Percentiles rank a stretch among this genome's conserved stretches.
These are phyloP conservation scores for Platyura marginata DNA, from an alignment of 1,140 invertebrate genomes.

Conservation along the genomic window DNA sequence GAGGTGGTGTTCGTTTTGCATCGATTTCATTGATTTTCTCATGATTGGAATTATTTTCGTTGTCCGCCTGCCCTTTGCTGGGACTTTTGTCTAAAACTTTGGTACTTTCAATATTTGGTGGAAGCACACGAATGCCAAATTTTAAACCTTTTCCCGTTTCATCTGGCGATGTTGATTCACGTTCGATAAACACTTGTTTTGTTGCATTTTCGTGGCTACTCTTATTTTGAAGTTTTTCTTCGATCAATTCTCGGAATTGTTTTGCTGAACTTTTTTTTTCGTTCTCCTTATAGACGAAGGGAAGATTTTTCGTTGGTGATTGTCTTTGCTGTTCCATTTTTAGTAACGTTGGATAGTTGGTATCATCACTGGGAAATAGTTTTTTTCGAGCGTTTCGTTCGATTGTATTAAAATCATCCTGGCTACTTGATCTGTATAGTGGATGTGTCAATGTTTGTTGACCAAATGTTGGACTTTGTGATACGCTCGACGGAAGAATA, in stretches of 20 bases:
- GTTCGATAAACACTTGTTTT: not conserved
- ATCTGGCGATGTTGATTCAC: constrained; percentile 13
- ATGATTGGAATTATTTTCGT: constrained; percentile 26
- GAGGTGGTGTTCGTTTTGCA: not conserved
- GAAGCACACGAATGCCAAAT: constrained; percentile 48
- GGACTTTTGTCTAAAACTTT: constrained; percentile 26
- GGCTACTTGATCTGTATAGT: constrained; percentile 24
- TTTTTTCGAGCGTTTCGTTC: constrained; percentile 3
- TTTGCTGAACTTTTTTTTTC: constrained; percentile 2
- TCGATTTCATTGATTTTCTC: constrained; percentile 26
- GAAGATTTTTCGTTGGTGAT: constrained; percentile 3
- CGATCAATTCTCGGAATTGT: not conserved
- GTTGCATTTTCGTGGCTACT: not conserved
- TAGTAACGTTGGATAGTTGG: constrained; percentile 12
- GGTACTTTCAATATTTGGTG: constrained; percentile 30
- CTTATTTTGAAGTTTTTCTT: constrained; percentile 2
- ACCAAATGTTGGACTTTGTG: constrained; percentile 2
- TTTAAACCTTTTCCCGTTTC: constrained; percentile 34
- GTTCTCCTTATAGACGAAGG: not conserved
- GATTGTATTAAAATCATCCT: constrained; percentile 27
- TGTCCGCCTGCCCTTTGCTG: constrained; percentile 19
- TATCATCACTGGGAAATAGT: constrained; percentile 4
- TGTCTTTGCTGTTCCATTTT: constrained; percentile 13
- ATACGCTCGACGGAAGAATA: not conserved
- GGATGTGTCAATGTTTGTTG: constrained; percentile 15